Evolutionary conservation across 2,888 invertebrate genomes (phyloP), one percentile per base, ranked within the genome.

Genomic region (Tuberolachnus salignus): DNA sequence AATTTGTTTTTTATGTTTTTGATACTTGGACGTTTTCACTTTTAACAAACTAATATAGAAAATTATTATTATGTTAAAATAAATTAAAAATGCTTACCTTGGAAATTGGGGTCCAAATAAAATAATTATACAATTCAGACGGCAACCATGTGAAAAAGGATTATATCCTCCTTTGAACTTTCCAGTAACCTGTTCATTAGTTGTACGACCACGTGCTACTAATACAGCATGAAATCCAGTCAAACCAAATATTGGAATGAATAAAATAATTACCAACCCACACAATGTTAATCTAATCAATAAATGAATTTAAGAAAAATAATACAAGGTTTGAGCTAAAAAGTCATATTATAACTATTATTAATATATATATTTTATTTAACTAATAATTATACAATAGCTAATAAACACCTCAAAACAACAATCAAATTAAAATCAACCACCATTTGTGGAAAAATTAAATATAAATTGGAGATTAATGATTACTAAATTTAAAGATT

Each of bases 141-240:
- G 93, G 86, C 97, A 98, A 46, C 98, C 98, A 84, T 92, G 89
- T 6, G 96, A 97, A 88, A 98, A 99, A 75, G 99, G 99, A 89
- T 99, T 99, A 87, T 95, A 97, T 55, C 97, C 98, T 78, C 97
- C 97, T 85, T 97, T 95, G 88, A 98, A 99, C 88, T 98, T 98
- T 80, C 98, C 98, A 19, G 99, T 99, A 82, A 99, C 98, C 89
- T 99, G 99, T 88, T 99, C 99, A 87, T 99, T 99, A 82, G 99
- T 99, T 80, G 99, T 99, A 82, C 98, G 90, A 55, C 98, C 99
- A 82, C 98, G 89, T 44, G 96, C 93, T 75, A 99, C 97, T 83
- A 99, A 89, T 84, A 98, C 94, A 89, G 98, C 92, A 87, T 99
- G 99, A 88, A 99, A 99, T 81, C 95, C 95, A 81, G 98, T 98